A percentile compares a stretch with the other conserved stretches of the same genome.
phyloP scores from a whole-genome alignment of 2,797 vertebrate genomes.

The Telmatherina bonti region DNA sequence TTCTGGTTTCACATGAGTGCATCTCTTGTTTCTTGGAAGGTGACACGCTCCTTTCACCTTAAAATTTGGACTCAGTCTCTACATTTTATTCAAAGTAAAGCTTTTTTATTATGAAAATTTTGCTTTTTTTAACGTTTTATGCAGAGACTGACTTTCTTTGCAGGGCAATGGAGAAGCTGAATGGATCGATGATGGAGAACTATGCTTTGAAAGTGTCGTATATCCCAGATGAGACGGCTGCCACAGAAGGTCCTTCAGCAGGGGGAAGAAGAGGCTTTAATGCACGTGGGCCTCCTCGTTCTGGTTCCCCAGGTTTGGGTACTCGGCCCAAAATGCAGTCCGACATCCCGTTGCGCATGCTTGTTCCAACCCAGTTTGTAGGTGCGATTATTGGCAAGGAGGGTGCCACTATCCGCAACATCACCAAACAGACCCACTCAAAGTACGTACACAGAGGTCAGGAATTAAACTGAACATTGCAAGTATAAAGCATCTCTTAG shows the following conservation, averaged over 20 bases:
- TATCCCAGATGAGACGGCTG: constrained; percentile 94
- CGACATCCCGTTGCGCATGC: constrained; percentile 92
- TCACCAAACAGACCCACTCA: constrained; percentile 99
- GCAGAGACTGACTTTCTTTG: constrained; percentile 7
- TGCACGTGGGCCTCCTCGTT: constrained; percentile 88
- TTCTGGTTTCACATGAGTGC: no score
- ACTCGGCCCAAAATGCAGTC: constrained; percentile 92
- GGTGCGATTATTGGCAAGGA: constrained; percentile 99
- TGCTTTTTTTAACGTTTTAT: not conserved
- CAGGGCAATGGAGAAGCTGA: constrained; percentile 98
- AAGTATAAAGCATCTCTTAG: not conserved
- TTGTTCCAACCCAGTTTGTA: constrained; percentile 98
- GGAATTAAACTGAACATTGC: constrained; percentile 6
- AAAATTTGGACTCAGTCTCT: not conserved
- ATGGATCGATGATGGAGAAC: constrained; percentile 95
- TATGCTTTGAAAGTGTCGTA: constrained; percentile 96
- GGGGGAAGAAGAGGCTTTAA: constrained; percentile 89
- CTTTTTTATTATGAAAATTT: constrained; percentile 13
- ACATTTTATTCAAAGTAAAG: not conserved
- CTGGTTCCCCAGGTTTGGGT: constrained; percentile 88
- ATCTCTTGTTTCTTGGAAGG: not conserved
- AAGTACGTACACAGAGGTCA: constrained; percentile 86
- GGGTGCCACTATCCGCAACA: constrained; percentile 96
- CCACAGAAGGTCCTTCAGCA: constrained; percentile 80
- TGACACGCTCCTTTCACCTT: not conserved